These are phyloP conservation scores for Theonella swinhoei DNA, from an alignment of 37 sponge, comb jelly and placozoan species.

Conservation along the genomic window DNA sequence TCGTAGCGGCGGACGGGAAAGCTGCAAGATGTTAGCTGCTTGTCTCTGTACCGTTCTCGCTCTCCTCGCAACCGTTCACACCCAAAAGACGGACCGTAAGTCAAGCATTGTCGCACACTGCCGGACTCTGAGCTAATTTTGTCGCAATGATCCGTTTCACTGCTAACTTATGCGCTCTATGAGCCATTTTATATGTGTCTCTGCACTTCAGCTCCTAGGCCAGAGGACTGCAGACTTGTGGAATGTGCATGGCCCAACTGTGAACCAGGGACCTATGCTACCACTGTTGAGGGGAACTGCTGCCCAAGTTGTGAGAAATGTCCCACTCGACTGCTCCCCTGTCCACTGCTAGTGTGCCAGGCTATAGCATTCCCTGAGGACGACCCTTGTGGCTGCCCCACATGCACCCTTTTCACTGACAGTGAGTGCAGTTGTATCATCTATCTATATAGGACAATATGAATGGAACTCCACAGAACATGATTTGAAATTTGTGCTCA, in stretches of 20 bases:
- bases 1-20: no score
- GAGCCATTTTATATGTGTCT: no score
- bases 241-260: not conserved
- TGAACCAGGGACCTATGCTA: not conserved
- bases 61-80: not conserved
- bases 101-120: no score
- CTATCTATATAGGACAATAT: no score
- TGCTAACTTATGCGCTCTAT: no score
- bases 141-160: no score
- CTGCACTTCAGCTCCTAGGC: not conserved
- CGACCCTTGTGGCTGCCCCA: conserved; percentile 2
- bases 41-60: not conserved
- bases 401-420: not conserved
- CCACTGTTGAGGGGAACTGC: conserved; percentile 7
- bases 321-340: not conserved
- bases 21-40: not conserved
- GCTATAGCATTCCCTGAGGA: not conserved
- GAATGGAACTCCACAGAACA: no score
- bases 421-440: not conserved
- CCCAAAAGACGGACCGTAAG: not conserved
- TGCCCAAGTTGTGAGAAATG: conserved; percentile 10
- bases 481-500: no score
- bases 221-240: not conserved
- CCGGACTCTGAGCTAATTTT: no score
- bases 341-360: not conserved